Percentiles rank a stretch among this genome's conserved stretches.
Evolutionary conservation across 2,113 vertebrate genomes (phyloP).

Genomic region (Callopanchax toddi): DNA sequence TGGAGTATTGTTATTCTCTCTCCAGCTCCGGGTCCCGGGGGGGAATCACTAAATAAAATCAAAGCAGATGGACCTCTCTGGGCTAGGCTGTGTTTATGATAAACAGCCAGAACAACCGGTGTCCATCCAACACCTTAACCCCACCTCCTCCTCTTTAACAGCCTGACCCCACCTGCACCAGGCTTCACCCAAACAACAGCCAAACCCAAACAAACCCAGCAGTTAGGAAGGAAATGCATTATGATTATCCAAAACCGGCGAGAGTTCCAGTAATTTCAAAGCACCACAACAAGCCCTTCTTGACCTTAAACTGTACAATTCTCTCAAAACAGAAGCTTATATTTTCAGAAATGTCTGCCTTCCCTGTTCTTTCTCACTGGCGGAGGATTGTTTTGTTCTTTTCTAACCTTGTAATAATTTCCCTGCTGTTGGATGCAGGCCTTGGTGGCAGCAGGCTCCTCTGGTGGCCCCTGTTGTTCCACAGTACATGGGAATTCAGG

Average conservation of each 20-base stretch:
- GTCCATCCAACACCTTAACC: conserved; percentile 79
- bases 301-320: conserved; percentile 66
- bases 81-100: conserved; percentile 88
- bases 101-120: conserved; percentile 81
- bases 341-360: conserved; percentile 56
- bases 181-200: conserved; percentile 43
- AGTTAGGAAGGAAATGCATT: conserved; percentile 31
- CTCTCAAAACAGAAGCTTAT: conserved; percentile 63
- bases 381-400: conserved; percentile 67
- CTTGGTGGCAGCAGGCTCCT: conserved; percentile 49
- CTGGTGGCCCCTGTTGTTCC: conserved; percentile 29
- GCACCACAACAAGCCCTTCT: conserved; percentile 17
- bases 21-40: conserved; percentile 87
- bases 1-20: conserved; percentile 95
- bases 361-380: conserved; percentile 53
- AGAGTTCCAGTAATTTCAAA: conserved; percentile 22
- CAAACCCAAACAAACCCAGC: conserved; percentile 59
- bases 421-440: conserved; percentile 37
- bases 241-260: conserved; percentile 6
- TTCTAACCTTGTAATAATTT: conserved; percentile 53
- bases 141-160: conserved; percentile 51
- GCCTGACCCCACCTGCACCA: conserved; percentile 43
- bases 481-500: conserved; percentile 50
- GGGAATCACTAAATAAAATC: conserved; percentile 93
- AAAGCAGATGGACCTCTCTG: conserved; percentile 95